Conservation (phyloP, 2,888 invertebrate species). For the Cephus runcator region DNA sequence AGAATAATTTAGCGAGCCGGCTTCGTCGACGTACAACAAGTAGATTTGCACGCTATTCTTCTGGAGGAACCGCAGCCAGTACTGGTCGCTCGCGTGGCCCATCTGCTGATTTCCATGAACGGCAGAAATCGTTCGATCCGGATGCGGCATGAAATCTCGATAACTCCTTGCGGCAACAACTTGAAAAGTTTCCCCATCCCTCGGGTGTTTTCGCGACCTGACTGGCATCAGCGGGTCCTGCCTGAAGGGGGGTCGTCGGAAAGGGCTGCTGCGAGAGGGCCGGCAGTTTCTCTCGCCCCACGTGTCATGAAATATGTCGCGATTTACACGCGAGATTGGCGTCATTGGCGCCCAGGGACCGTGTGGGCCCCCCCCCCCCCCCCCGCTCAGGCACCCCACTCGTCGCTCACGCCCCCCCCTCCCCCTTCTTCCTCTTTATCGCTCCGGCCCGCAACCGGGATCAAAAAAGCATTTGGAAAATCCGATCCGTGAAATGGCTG, state of each 20-base stretch:
- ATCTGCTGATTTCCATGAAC: too few relatives aligned
- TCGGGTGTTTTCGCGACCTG: not conserved
- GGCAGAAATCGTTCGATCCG: not conserved
- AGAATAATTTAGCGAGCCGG: too few relatives aligned
- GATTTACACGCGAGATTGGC: conserved; percentile 65
- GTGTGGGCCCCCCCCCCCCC: conserved; percentile 30
- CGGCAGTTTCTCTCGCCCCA: conserved; percentile 24
- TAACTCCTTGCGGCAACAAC: conserved; percentile 8
- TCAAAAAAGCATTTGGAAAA: conserved; percentile 62
- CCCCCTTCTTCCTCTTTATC: not conserved
- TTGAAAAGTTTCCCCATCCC: conserved; percentile 17
- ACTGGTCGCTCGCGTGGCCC: too few relatives aligned
- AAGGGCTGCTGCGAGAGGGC: not conserved
- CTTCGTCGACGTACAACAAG: too few relatives aligned
- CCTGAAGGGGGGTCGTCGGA: not conserved
- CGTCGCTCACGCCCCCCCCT: not conserved
- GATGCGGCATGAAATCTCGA: not conserved
- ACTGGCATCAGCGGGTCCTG: not conserved
- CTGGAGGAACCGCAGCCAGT: too few relatives aligned
- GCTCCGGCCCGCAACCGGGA: conserved; percentile 35
- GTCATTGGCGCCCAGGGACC: conserved; percentile 63
- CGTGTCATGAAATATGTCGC: conserved; percentile 63
- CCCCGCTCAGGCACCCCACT: too few relatives aligned
- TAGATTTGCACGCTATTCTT: too few relatives aligned
- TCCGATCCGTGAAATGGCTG: conserved; percentile 29